Evolutionary conservation across 2,888 invertebrate genomes (phyloP).

Genomic region (Gymnosoma rotundatum): DNA sequence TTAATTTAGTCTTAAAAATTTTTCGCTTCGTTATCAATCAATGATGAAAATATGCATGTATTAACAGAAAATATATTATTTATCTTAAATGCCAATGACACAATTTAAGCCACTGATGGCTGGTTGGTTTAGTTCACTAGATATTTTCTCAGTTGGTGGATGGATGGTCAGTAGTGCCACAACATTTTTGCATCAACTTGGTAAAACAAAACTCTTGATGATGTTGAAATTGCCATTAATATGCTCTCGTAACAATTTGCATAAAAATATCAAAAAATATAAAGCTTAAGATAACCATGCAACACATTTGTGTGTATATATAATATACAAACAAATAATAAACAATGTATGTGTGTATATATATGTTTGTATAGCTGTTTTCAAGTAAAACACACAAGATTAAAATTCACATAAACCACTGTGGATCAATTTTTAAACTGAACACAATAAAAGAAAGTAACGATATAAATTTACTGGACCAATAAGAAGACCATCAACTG

Average conservation of each 20-base stretch:
- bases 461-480: conserved; percentile 39
- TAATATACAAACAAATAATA: neutral
- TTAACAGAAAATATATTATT: conserved; percentile 40
- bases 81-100: conserved; percentile 65
- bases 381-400: conserved; percentile 9
- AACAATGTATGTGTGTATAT: neutral
- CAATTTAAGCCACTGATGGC: conserved; percentile 58
- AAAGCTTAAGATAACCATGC: conserved; percentile 51
- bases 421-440: conserved; percentile 31
- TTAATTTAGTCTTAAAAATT: conserved; percentile 7
- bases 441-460: conserved; percentile 65
- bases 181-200: conserved; percentile 6
- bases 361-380: neutral
- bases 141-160: neutral
- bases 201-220: conserved; percentile 20
- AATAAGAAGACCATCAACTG: conserved; percentile 45
- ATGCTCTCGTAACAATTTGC: conserved; percentile 58
- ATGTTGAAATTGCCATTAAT: conserved; percentile 33
- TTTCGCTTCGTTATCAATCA: conserved; percentile 52
- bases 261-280: conserved; percentile 59
- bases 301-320: neutral
- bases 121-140: conserved; percentile 1
- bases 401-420: conserved; percentile 40
- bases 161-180: conserved; percentile 2
- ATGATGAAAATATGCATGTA: conserved; percentile 49